Evolutionary conservation across 2,888 invertebrate genomes (phyloP).

Genomic region (Nomada ruficornis): DNA sequence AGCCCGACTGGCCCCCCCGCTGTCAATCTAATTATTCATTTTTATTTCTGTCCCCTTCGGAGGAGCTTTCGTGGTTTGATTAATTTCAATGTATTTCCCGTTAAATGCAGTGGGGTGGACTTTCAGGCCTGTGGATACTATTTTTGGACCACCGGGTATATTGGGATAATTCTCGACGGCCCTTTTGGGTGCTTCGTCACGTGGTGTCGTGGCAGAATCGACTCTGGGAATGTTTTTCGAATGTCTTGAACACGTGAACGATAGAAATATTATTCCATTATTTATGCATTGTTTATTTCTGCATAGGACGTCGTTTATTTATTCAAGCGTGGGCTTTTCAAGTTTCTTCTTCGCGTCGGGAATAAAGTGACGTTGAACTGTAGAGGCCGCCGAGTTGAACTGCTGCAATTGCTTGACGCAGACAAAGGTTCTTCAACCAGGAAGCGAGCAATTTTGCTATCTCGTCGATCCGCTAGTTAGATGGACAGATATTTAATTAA

Average conservation of each 20-base stretch:
- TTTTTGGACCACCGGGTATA: background rate
- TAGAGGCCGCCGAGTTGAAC: too few relatives aligned
- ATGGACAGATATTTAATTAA: constrained; percentile 77
- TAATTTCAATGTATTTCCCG: background rate
- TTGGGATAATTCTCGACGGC: background rate
- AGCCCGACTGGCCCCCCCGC: too few relatives aligned
- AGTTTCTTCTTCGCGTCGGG: background rate
- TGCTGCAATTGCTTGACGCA: background rate
- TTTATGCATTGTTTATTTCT: too few relatives aligned
- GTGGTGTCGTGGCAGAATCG: background rate
- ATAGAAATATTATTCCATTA: background rate
- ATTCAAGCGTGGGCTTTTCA: too few relatives aligned
- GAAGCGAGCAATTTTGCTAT: constrained; percentile 80
- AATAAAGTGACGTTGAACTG: background rate
- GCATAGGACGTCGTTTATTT: too few relatives aligned
- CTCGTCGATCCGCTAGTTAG: constrained; percentile 69
- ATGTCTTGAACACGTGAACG: too few relatives aligned
- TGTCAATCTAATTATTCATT: too few relatives aligned
- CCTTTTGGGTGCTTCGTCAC: background rate
- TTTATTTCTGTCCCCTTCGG: too few relatives aligned
- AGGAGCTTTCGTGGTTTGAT: background rate
- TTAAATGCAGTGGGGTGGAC: background rate
- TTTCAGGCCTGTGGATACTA: background rate
- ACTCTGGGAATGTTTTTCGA: background rate
- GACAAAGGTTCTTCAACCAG: constrained; percentile 78